Conservation (phyloP, 2,797 vertebrate genomes). For the Lepilemur septentrionalis region DNA sequence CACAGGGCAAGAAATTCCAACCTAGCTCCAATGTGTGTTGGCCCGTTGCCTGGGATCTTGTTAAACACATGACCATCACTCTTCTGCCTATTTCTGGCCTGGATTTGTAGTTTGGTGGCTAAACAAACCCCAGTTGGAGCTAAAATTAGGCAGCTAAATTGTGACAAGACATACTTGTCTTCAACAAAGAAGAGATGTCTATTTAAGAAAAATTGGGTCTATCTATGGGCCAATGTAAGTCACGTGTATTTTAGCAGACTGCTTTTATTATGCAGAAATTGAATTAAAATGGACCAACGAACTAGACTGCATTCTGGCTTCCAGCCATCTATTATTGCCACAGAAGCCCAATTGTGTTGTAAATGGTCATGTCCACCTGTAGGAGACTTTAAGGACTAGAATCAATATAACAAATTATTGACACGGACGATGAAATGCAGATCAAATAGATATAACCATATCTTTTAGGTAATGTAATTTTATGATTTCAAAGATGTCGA, state of each 20-base stretch:
- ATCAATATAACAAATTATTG: background rate
- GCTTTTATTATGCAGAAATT: conserved; percentile 73
- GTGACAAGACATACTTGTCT: conserved; percentile 86
- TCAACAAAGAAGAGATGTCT: conserved; percentile 83
- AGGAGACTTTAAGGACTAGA: background rate
- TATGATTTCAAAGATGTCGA: background rate
- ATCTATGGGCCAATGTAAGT: conserved; percentile 76
- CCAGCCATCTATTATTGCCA: background rate
- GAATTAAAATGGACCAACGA: conserved; percentile 68
- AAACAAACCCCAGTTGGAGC: conserved; percentile 84
- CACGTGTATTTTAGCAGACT: conserved; percentile 78
- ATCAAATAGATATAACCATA: background rate
- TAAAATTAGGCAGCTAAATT: conserved; percentile 89
- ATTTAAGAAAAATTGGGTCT: conserved; percentile 78
- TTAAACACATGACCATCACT: conserved; percentile 88
- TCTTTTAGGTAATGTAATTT: background rate
- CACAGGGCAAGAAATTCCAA: conserved; percentile 91
- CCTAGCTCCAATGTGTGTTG: conserved; percentile 89
- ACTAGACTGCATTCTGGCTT: conserved; percentile 55
- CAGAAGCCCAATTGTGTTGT: background rate
- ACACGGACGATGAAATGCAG: background rate
- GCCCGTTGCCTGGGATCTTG: conserved; percentile 84
- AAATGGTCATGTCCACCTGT: background rate
- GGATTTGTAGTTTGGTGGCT: conserved; percentile 82
- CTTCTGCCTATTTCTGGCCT: conserved; percentile 90